Evolutionary conservation across 2,113 vertebrate species (phyloP).

Genomic region (Rostratula benghalensis): DNA sequence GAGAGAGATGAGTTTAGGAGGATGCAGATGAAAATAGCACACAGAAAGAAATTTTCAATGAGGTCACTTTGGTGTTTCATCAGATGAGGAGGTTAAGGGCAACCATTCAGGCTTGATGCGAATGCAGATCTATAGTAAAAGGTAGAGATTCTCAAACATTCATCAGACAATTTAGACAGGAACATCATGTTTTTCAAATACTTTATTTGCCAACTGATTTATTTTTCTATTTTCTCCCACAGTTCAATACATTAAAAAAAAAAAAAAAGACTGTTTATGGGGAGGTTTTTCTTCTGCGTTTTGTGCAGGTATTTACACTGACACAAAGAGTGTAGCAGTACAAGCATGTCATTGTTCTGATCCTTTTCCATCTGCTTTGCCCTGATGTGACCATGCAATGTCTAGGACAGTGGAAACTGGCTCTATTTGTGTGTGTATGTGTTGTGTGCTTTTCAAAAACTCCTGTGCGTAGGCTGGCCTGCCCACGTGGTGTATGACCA

Average conservation of each 20-base stretch:
- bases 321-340: neutral
- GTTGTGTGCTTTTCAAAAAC: neutral
- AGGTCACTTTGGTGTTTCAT: neutral
- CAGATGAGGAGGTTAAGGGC: neutral
- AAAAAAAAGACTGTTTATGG: neutral
- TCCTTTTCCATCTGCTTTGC: neutral
- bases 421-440: neutral
- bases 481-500: neutral
- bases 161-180: neutral
- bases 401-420: neutral
- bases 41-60: neutral
- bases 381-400: neutral
- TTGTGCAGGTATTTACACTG: neutral
- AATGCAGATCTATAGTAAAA: neutral
- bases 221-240: neutral
- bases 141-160: neutral
- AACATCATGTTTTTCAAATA: neutral
- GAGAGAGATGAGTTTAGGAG: neutral
- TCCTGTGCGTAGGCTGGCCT: neutral
- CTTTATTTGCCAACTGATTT: neutral
- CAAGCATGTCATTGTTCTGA: neutral
- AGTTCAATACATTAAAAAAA: neutral
- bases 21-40: neutral
- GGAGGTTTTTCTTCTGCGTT: neutral
- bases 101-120: neutral